Base-by-base conservation (phyloP, 2,888 invertebrate species). In the Megastigmus dorsalis region DNA sequence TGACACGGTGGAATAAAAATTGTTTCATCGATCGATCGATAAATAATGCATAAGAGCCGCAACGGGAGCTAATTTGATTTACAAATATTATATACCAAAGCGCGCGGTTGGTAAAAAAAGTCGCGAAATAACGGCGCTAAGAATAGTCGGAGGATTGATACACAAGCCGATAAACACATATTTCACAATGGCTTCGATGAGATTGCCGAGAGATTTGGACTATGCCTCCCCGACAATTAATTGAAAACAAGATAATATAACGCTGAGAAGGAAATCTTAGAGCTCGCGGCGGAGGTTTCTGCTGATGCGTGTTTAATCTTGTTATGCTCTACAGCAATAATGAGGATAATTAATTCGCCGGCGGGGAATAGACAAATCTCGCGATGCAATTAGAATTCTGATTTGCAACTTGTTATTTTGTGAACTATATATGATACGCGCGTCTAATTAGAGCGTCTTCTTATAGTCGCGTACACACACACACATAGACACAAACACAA, bases 351-450 rank as follows among this genome's bases (percentile, higher is more conserved):
- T 85, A 85, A 85, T 85, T 85, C 82, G 76, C 74, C 71, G 69
- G n/a, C n/a, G n/a, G n/a, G n/a, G 80, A 81, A 80, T 81, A 79
- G 81, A 67, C 52, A 66, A 73, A 73, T 72, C 71, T 71, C 50
- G 28, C 23, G 54, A 75, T 74, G 81, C 83, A 85, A 85, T 86
- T 85, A 86, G 86, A 86, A 84, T 85, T 83, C 82, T 82, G 82
- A 85, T 85, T 85, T 79, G 81, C 84, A 83, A 84, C 83, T 85
- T 84, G 79, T 84, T 84, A 82, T 84, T 84, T 84, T 82, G 80
- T 78, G 74, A 78, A 30, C 52, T 52, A 83, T 85, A 85, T 85
- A 83, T 76, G 48, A n/a, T 43, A 3, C 9, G 10, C 73, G 76
- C n/a, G 78, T 82, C 84, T 85, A 86, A 86, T 86, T 86, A 85